Percentiles rank a stretch among this genome's conserved stretches.
phyloP scores from a whole-genome alignment of 2,888 invertebrate genomes.

The Ophioninae sp. region DNA sequence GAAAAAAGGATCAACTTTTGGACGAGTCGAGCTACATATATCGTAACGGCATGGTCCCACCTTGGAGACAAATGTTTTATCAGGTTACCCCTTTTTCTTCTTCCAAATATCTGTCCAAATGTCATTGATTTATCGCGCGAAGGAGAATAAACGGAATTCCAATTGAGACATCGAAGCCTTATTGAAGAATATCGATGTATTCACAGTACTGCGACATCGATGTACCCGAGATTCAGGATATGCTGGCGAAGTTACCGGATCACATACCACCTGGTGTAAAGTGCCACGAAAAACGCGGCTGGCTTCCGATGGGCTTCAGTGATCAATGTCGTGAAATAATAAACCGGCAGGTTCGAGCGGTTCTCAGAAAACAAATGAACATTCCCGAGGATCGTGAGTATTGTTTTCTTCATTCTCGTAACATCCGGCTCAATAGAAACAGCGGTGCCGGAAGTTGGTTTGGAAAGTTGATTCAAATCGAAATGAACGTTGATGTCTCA shows the following conservation, averaged over 20 bases:
- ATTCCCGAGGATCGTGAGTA: conserved; percentile 78
- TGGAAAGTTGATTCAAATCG: not conserved
- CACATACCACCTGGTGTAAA: conserved; percentile 83
- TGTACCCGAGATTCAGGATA: conserved; percentile 89
- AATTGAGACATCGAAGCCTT: not conserved
- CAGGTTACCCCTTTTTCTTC: conserved; percentile 83
- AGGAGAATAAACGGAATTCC: not conserved
- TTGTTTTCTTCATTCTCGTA: not conserved
- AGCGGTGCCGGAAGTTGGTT: not conserved
- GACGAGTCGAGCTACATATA: conserved; percentile 84
- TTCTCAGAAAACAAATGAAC: conserved; percentile 79
- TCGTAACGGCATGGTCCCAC: conserved; percentile 88
- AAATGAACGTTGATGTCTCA: not conserved
- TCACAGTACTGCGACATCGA: conserved; percentile 90
- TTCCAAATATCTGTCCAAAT: not conserved
- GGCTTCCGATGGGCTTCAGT: conserved; percentile 88
- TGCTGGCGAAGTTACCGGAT: conserved; percentile 86
- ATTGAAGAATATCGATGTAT: not conserved
- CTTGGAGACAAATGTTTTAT: conserved; percentile 94
- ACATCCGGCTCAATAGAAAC: not conserved
- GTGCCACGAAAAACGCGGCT: conserved; percentile 89
- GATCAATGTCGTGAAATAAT: conserved; percentile 89
- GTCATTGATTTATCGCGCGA: not conserved
- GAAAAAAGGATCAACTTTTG: conserved; percentile 74
- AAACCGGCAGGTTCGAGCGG: conserved; percentile 85